phyloP scores from a whole-genome alignment of 2,888 invertebrate species.

The Charanyca ferruginea region DNA sequence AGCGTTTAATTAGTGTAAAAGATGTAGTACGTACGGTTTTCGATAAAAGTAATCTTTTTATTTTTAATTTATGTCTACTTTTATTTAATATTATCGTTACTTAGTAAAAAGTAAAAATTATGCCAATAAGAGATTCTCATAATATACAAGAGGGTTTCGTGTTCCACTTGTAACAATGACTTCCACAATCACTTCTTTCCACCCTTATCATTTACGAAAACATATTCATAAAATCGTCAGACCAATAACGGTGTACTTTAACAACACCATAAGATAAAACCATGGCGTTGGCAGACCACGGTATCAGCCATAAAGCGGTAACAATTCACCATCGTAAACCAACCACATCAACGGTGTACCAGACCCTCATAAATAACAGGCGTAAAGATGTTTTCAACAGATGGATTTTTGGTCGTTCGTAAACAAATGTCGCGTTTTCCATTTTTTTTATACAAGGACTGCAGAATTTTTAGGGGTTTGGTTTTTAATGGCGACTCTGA shows the following conservation, averaged over 20 bases:
- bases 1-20: no score
- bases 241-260: slow-evolving; percentile 62
- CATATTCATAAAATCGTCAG: slow-evolving; percentile 58
- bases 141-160: background rate
- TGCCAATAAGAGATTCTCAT: no score
- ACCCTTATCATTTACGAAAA: slow-evolving; percentile 57
- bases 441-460: slow-evolving; percentile 33
- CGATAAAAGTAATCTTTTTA: no score
- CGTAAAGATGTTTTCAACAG: slow-evolving; percentile 70
- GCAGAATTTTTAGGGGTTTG: slow-evolving; percentile 23
- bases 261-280: slow-evolving; percentile 63
- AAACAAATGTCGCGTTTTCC: slow-evolving; percentile 50
- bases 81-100: no score
- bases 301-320: slow-evolving; percentile 69
- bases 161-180: slow-evolving; percentile 15
- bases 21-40: no score
- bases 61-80: no score
- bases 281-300: slow-evolving; percentile 56
- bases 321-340: slow-evolving; percentile 78
- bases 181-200: slow-evolving; percentile 33
- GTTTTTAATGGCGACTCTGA: slow-evolving; percentile 26
- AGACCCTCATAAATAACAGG: slow-evolving; percentile 69
- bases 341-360: slow-evolving; percentile 65
- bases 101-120: no score
- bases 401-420: slow-evolving; percentile 59